Base-by-base conservation (phyloP, 2,888 invertebrate genomes). In the Scaptomyza parva region DNA sequence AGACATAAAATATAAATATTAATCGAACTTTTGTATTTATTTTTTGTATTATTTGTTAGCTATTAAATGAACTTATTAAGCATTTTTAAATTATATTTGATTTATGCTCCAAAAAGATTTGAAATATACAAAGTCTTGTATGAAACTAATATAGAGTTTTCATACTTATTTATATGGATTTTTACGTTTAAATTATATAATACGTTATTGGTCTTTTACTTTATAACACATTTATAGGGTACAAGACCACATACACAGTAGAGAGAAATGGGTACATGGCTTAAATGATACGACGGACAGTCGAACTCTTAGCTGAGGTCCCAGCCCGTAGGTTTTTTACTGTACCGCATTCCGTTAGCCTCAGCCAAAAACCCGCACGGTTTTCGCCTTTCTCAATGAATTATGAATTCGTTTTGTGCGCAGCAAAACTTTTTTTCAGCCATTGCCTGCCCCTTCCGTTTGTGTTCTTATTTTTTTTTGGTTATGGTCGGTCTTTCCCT, bases 401-500 rank as follows among this genome's bases (percentile, higher is more conserved):
- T 81, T 81, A 81, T 81, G 81, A 81, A 81, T 80, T 82, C 82
- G 86, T 69, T 75, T 78, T 66, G 79, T 76, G 70, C 62, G 66
- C 66, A 75, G 61, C 58, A 64, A 54, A 67, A 75, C 39, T 64
- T 70, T 60, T 70, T 50, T 57, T 40, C 30, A 28, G 18, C 24
- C 61, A n/a, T 30, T 45, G 33, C 22, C 39, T 18, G 59, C 48
- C 50, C 18, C 11, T 41, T 18, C 18, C 24, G 33, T 35, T 45
- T 17, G 26, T 40, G 14, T 50, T 35, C 12, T 44, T 37, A n/a
- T 35, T 51, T 30, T 57, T 41, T 12, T 18, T 20, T 39, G 39
- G 22, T 9, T 48, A 18, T 50, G n/a, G 35, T 20, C 24, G 17
- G 28, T 33, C n/a, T 0, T 45, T 39, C 14, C 30, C 55, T 33